These are phyloP conservation scores for Heliconius charithonia DNA, from an alignment of 2,888 invertebrate species.

Conservation along the genomic window DNA sequence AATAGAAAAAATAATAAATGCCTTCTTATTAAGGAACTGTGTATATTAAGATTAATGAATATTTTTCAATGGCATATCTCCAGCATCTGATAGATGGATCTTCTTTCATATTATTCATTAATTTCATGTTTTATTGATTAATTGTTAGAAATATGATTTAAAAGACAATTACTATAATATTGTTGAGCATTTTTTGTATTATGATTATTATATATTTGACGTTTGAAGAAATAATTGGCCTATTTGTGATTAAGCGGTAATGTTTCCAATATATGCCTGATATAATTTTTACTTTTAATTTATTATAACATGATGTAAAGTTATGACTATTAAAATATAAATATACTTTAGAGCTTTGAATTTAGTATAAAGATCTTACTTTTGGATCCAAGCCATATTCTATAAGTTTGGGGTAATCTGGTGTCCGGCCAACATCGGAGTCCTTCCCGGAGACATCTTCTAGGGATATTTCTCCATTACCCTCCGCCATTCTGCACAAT, in stretches of 20 bases:
- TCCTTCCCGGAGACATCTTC: slow-evolving; percentile 88
- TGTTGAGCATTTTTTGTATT: not conserved
- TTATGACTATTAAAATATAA: not conserved
- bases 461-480: slow-evolving; percentile 92
- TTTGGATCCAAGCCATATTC: slow-evolving; percentile 98
- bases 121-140: not conserved
- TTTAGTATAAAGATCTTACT: slow-evolving; percentile 73
- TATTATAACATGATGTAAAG: not conserved
- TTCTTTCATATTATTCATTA: not conserved
- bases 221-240: not conserved
- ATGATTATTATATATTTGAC: not conserved
- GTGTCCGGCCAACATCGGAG: slow-evolving; percentile 89
- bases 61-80: slow-evolving; percentile 3
- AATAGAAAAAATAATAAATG: not conserved
- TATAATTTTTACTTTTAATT: not conserved
- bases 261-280: not conserved
- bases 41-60: not conserved
- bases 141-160: slow-evolving; percentile 3
- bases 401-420: slow-evolving; percentile 96
- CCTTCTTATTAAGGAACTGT: not conserved
- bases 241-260: not conserved
- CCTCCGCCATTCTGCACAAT: slow-evolving; percentile 91
- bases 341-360: not conserved
- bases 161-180: not conserved
- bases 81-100: not conserved